Evolutionary conservation across 2,797 vertebrate species (phyloP).

Genomic region (Sparus aurata): DNA sequence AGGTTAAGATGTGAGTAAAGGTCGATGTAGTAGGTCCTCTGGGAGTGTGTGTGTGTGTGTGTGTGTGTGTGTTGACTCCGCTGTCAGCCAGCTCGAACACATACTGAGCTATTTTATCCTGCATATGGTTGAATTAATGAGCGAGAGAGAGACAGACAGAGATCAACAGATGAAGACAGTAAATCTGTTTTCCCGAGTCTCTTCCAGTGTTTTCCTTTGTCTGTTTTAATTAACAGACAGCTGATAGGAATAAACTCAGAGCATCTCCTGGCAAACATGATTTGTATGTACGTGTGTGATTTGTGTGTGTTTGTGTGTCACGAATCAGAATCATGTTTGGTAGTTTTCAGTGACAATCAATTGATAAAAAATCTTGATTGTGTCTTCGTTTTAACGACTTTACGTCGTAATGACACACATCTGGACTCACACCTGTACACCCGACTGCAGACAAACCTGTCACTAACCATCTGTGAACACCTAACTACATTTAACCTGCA

Average conservation of each 20-base stretch:
- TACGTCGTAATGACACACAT: neutral
- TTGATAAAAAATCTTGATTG: neutral
- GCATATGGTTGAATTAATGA: constrained; percentile 70
- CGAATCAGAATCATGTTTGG: neutral
- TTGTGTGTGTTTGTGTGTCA: constrained; percentile 2
- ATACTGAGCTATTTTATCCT: constrained; percentile 53
- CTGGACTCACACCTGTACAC: neutral
- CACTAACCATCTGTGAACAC: neutral
- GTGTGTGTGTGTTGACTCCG: constrained; percentile 13
- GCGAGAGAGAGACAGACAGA: constrained; percentile 17
- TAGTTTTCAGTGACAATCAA: constrained; percentile 1
- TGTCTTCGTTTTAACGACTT: neutral
- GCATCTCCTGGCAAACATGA: constrained; percentile 31
- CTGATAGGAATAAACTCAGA: constrained; percentile 55
- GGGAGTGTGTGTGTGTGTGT: constrained; percentile 1
- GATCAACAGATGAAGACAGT: constrained; percentile 58
- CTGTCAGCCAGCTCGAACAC: constrained; percentile 53
- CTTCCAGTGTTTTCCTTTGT: constrained; percentile 63
- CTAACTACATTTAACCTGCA: neutral
- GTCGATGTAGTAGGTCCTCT: neutral
- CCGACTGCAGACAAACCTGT: neutral
- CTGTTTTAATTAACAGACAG: constrained; percentile 71
- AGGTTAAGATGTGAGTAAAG: neutral
- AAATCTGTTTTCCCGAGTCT: constrained; percentile 70
- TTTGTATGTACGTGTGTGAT: neutral